A percentile compares a stretch with the other conserved stretches of the same genome.
Evolutionary conservation across 35 echinoderm and acorn worm genomes (phyloP).

Genomic region (Lytechinus variegatus): DNA sequence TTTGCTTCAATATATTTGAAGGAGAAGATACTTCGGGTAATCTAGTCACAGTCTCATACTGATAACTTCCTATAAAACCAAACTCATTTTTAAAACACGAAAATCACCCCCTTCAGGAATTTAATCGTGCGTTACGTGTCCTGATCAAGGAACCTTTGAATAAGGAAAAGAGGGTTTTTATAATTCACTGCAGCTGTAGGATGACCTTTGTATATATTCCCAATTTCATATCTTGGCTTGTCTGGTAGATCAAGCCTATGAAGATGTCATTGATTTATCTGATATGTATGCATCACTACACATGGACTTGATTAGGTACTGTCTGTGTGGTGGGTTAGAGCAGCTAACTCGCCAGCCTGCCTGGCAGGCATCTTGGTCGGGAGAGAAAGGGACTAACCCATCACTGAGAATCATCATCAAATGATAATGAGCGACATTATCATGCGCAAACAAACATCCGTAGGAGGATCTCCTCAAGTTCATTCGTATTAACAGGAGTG

Average conservation of each 20-base stretch:
- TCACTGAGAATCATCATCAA: background rate
- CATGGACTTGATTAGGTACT: background rate
- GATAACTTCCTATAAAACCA: background rate
- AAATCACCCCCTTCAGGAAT: background rate
- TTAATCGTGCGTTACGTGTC: background rate
- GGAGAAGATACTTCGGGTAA: no score
- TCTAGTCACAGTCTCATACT: no score
- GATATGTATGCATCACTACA: background rate
- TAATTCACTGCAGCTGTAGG: background rate
- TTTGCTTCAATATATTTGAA: no score
- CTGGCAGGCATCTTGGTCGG: background rate
- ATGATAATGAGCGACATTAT: background rate
- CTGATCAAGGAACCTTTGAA: background rate
- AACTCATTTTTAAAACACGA: background rate
- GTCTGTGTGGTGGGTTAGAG: background rate
- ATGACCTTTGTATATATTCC: background rate
- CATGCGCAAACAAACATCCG: background rate
- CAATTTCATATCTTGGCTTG: background rate
- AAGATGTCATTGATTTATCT: background rate
- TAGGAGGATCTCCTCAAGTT: background rate
- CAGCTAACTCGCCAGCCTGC: background rate
- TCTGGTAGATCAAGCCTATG: background rate
- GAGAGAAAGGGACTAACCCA: background rate
- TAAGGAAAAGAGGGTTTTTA: background rate
- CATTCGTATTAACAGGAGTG: background rate